Evolutionary conservation across 2,797 vertebrate species (phyloP), one percentile per base, ranked within the genome.

Genomic region (Pseudopleuronectes americanus): DNA sequence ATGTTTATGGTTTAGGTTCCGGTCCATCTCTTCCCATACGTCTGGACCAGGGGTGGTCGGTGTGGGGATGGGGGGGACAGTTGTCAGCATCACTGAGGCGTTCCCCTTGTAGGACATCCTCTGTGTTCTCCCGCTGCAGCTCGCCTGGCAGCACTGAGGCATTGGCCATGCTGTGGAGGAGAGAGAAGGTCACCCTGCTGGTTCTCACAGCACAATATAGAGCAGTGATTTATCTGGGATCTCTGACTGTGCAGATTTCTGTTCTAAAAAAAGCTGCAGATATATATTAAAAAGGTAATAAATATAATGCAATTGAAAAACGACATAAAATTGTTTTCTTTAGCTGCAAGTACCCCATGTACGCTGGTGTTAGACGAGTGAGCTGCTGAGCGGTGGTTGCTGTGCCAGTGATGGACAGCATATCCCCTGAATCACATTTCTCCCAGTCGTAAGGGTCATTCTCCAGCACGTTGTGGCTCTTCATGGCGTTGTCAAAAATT

Each of bases 391-490:
- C 96, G 1, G 97, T 97, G 79, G 94, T 94, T 14, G 95, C 94
- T 63, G 96, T 91, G 23, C 95, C 95, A 48, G 94, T 95, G 2
- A 96, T 95, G 43, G 95, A 95, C 76, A 98, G 93, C 80, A 96
- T 93, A 68, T 95, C 96, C 7, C 97, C 97, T 0, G 94, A 92
- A 67, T 96, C 96, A 77, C 93, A 95, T 91, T 96, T 98, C 92
- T 99, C 98, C 98, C 98, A 99, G 91, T 99, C 98, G 74, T 97
- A 99, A 23, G 95, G 93, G 77, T 99, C 98, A 17, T 96, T 98
- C 90, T 99, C 97, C 91, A 95, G 89, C 71, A 99, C 95, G 7
- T 87, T 95, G 91, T 95, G 94, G 0, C 90, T 95, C 91, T 98
- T 98, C 95, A 99, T 99, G 71, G 96, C 96, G 45, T 93, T 97